phyloP scores from a whole-genome alignment of 92 coral and sea anemone species.

The Palythoa heliodiscus region DNA sequence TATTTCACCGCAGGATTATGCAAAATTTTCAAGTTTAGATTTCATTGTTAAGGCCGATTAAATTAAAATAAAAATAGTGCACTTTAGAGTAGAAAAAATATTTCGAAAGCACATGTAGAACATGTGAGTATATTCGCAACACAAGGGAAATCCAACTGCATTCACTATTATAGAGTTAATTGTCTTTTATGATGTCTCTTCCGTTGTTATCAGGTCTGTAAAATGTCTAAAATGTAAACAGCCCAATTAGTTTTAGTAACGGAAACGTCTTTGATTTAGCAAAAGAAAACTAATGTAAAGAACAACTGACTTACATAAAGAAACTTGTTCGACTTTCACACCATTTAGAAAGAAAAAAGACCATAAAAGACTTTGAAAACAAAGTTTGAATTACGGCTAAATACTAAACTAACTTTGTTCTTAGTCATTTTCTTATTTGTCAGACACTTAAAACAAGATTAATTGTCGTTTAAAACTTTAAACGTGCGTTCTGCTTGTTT shows the following conservation, averaged over 20 bases:
- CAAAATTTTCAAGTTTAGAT: neutral
- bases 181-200: conserved; percentile 13
- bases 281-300: neutral
- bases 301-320: neutral
- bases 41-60: neutral
- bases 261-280: neutral
- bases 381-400: neutral
- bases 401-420: neutral
- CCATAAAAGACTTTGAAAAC: neutral
- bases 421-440: neutral
- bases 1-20: too few relatives aligned
- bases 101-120: conserved; percentile 18
- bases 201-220: conserved; percentile 27
- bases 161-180: neutral
- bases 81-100: neutral
- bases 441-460: neutral
- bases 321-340: neutral
- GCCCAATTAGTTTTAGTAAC: neutral
- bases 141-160: conserved; percentile 6
- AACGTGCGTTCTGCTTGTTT: neutral
- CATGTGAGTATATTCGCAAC: conserved; percentile 11
- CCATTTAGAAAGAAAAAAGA: neutral
- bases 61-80: neutral
- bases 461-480: neutral
- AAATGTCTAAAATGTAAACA: conserved; percentile 16